Evolutionary conservation across 2,113 vertebrate species (phyloP), one percentile per base, ranked within the genome.

Genomic region (Upupa epops): DNA sequence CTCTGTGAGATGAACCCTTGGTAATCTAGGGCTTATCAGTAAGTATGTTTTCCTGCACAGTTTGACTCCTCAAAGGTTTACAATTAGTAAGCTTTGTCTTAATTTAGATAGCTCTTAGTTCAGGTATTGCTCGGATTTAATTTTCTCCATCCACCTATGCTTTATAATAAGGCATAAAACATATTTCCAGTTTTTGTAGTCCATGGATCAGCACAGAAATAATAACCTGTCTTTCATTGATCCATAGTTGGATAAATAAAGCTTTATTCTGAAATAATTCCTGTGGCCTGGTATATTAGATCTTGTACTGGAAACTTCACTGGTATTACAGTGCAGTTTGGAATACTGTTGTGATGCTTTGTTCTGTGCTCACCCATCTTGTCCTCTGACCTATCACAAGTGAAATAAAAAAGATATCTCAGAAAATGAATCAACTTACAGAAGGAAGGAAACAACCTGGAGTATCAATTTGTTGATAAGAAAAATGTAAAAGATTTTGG

Each of bases 331-430:
- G 13, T 31, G 17, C 13, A 29, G 3, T 1, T 4, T 25, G 17
- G 31, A 91, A 68, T 81, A 81, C n/a, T 37, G 56, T 69, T 46
- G 28, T 17, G 22, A 0, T 51, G 6, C 40, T 80, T 70, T 76
- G 13, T 70, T 77, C 75, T 71, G 22, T 71, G 79, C 45, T 70
- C 40, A 68, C 18, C 22, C 36, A 0, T 68, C 82, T 31, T 19
- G 17, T 79, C 17, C 34, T 26, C 19, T 68, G 80, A 68, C 19
- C 45, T 59, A 60, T 21, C 54, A 48, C 71, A n/a, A n/a, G n/a
- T n/a, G n/a, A n/a, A n/a, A n/a, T n/a, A 74, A 83, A 92, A 77
- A 68, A 89, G 83, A 83, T 26, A 63, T 85, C 72, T 59, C 17
- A 66, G 37, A 49, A 34, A 88, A 91, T 48, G 24, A 70, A 80